Base-by-base conservation (phyloP, 2,113 vertebrate genomes). In the Gymnorhina tibicen region DNA sequence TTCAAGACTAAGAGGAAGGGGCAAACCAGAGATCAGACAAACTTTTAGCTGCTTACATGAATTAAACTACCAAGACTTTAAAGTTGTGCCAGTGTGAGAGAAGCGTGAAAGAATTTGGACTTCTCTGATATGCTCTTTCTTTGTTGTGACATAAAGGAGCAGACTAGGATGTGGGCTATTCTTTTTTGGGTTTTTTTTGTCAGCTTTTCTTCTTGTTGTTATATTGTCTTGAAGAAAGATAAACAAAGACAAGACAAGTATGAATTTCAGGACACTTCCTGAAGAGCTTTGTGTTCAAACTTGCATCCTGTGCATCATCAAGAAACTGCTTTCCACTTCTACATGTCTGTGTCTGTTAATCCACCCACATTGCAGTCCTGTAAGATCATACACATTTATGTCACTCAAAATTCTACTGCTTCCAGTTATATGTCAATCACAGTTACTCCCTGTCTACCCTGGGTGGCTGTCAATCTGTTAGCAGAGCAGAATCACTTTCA, bases 401-500 rank as follows among this genome's bases (percentile, higher is more conserved):
- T 78, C 90, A 91, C 53, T 94, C 72, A 89, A 42, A 83, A 82
- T 67, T 69, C 72, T 81, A 33, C 76, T 89, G 87, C 69, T 92
- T 94, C 66, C 87, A 95, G 77, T 85, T 64, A 35, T 63, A 66
- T 90, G 89, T 85, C 95, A 96, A 81, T 96, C 93, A 92, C 63
- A 81, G 52, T 92, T 91, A 95, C 76, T 74, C 64, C 46, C 42
- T 74, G 64, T 78, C 73, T 93, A n/a, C 76, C 60, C 64, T 70
- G 74, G 66, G 77, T 82, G 50, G 37, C 49, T 96, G 93, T 89
- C 94, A 96, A 82, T 76, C 87, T 97, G 52, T 93, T 94, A 91
- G 50, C 55, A 78, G 56, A 42, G 64, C 64, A 95, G 41, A 94
- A 91, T 66, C 83, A 52, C 66, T 96, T 77, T 78, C 87, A 91